Percentiles rank a stretch among this genome's conserved stretches.
Evolutionary conservation across 2,113 vertebrate genomes (phyloP).

Genomic region (Crotalus tigris): DNA sequence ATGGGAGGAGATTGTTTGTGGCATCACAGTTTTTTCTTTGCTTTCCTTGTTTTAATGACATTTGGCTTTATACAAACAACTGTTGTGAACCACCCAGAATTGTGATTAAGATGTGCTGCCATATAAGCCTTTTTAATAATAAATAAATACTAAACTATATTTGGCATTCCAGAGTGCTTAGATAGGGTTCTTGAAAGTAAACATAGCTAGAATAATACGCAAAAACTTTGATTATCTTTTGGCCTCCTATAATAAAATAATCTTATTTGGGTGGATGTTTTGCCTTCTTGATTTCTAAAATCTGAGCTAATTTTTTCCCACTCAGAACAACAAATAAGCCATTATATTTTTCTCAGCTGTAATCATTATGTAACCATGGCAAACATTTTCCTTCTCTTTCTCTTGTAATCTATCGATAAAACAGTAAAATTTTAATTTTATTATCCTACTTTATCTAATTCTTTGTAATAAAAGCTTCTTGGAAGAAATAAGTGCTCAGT

Average conservation of each 20-base stretch:
- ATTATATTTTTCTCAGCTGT: not conserved
- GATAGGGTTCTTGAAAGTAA: not conserved
- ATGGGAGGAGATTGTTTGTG: not conserved
- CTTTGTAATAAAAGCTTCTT: not conserved
- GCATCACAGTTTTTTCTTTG: not conserved
- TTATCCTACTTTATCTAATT: not conserved
- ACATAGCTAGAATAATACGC: not conserved
- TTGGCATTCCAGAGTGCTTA: not conserved
- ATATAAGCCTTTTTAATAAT: not conserved
- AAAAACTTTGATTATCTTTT: not conserved
- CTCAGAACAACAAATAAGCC: not conserved
- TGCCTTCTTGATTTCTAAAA: not conserved
- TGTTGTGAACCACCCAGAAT: not conserved
- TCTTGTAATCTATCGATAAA: not conserved
- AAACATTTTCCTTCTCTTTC: not conserved
- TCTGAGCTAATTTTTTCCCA: not conserved
- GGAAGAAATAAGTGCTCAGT: not conserved
- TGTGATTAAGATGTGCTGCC: not conserved
- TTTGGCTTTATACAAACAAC: not conserved
- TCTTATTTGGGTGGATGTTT: not conserved
- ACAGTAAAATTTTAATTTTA: not conserved
- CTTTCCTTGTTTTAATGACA: not conserved
- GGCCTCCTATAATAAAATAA: not conserved
- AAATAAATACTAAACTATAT: not conserved
- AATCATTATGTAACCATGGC: not conserved